phyloP scores from a whole-genome alignment of 2,888 invertebrate species.

The Hemistola chrysoprasaria region DNA sequence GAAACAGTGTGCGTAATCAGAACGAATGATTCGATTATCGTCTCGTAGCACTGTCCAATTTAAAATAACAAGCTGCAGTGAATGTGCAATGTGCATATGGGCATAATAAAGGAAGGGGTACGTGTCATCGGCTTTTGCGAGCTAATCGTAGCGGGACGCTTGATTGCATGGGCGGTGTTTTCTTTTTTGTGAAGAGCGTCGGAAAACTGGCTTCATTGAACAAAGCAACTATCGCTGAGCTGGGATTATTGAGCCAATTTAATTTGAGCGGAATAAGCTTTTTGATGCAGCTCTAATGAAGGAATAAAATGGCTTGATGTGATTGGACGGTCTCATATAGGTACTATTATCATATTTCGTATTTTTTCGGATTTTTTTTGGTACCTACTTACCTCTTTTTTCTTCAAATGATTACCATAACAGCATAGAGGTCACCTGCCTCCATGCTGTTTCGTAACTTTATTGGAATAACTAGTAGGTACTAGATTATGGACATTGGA shows the following conservation, averaged over 20 bases:
- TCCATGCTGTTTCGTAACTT: no score
- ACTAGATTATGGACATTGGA: no score
- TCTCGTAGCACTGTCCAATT: conserved; percentile 54
- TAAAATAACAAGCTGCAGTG: conserved; percentile 65
- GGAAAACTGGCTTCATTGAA: conserved; percentile 63
- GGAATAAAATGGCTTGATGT: conserved; percentile 38
- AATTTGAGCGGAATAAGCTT: conserved; percentile 62
- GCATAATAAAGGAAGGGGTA: conserved; percentile 56
- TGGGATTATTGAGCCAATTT: conserved; percentile 70
- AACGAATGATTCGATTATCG: conserved; percentile 43
- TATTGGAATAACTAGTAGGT: no score
- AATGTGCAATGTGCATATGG: conserved; percentile 49
- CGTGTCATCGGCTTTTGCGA: conserved; percentile 65
- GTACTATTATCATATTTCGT: no score
- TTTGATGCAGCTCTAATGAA: conserved; percentile 55
- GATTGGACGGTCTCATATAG: conserved; percentile 35
- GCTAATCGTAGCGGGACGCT: conserved; percentile 64
- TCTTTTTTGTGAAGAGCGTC: conserved; percentile 50
- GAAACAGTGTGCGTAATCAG: conserved; percentile 33
- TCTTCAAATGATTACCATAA: no score
- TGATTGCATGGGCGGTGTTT: conserved; percentile 66
- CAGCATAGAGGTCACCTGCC: no score
- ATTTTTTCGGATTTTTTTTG: no score
- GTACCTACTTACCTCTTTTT: no score
- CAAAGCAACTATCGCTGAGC: conserved; percentile 65